phyloP scores from a whole-genome alignment of 2,888 invertebrate genomes.

The Rhogogaster chlorosoma region DNA sequence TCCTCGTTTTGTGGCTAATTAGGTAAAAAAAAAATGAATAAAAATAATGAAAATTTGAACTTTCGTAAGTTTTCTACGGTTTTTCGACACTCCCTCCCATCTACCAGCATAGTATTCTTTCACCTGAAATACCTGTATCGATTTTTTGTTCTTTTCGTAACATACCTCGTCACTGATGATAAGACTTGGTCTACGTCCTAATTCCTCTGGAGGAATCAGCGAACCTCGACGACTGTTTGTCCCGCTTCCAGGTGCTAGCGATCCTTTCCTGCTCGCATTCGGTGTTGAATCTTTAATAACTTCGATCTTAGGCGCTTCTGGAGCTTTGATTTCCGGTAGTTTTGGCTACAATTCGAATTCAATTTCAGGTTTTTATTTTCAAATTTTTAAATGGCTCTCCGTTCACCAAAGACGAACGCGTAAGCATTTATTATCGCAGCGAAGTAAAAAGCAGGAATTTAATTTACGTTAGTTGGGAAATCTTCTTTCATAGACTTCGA shows the following conservation, averaged over 20 bases:
- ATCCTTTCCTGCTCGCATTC: conserved; percentile 86
- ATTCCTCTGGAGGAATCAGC: conserved; percentile 92
- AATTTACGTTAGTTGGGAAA: not conserved
- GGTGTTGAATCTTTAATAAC: conserved; percentile 91
- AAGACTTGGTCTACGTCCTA: conserved; percentile 92
- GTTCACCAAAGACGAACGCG: not conserved
- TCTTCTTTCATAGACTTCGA: not conserved
- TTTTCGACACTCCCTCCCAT: not conserved
- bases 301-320: conserved; percentile 91
- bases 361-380: not conserved
- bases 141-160: conserved; percentile 64
- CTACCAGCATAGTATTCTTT: conserved; percentile 30
- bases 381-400: not conserved
- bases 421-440: not conserved
- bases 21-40: not conserved
- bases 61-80: not conserved
- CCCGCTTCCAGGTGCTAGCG: conserved; percentile 85
- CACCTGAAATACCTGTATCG: conserved; percentile 33
- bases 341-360: conserved; percentile 72
- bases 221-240: conserved; percentile 89
- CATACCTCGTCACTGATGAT: conserved; percentile 97
- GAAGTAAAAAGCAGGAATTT: not conserved
- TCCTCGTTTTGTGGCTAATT: not conserved
- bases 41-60: not conserved
- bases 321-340: conserved; percentile 81